Conservation (phyloP, 2,797 vertebrate species). For the Siniperca obscura region DNA sequence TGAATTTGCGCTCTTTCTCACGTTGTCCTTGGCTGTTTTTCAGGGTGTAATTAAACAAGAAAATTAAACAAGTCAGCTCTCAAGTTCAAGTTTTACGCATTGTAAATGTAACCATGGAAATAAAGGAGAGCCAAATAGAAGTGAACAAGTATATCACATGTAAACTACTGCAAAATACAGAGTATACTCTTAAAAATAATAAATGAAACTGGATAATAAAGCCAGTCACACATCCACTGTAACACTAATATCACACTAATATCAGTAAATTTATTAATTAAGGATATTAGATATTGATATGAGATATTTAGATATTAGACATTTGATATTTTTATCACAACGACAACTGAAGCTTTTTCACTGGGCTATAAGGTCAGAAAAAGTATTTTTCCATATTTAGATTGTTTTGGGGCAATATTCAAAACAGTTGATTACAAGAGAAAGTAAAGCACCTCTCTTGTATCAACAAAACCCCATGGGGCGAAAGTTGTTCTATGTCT, state of each 20-base stretch:
- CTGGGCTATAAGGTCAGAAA: neutral
- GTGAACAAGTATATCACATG: neutral
- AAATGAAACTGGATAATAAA: neutral
- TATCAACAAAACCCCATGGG: constrained; percentile 83
- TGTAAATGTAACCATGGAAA: neutral
- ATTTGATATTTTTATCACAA: constrained; percentile 18
- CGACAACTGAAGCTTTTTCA: neutral
- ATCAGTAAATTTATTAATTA: neutral
- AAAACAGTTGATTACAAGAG: constrained; percentile 77
- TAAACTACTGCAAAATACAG: neutral
- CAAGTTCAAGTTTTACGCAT: neutral
- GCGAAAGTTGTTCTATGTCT: constrained; percentile 84
- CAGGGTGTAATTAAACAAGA: neutral
- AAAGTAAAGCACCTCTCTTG: constrained; percentile 74
- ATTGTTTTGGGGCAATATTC: constrained; percentile 73
- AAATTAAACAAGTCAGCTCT: neutral
- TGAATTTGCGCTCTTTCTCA: constrained; percentile 11
- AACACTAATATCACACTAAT: neutral
- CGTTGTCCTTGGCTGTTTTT: neutral
- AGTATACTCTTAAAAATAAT: neutral
- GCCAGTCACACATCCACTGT: neutral
- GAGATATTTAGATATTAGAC: neutral
- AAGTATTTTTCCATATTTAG: constrained; percentile 1
- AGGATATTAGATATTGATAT: neutral
- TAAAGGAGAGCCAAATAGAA: neutral